Conservation (phyloP, 1,140 invertebrate genomes). For the Stenopsyche tienmushanensis region DNA sequence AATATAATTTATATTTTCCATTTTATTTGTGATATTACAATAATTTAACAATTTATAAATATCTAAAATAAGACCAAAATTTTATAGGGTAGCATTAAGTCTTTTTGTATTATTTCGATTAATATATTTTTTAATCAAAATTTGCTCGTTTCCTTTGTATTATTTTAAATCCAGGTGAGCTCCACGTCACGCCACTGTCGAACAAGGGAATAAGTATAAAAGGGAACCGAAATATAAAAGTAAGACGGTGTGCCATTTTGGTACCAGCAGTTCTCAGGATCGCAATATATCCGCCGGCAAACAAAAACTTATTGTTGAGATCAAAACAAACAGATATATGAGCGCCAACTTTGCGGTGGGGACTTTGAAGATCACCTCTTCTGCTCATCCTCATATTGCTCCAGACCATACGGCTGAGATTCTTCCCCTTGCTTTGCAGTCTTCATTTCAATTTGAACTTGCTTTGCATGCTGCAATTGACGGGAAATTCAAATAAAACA, state of each 20-base stretch:
- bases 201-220: background rate
- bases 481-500: no score
- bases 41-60: no score
- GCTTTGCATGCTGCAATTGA: background rate
- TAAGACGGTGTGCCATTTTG: constrained; percentile 19
- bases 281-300: constrained; percentile 42
- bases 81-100: no score
- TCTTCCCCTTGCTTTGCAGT: background rate
- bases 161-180: no score
- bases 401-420: background rate
- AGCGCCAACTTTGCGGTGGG: constrained; percentile 17
- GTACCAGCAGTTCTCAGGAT: constrained; percentile 32
- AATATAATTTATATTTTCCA: no score
- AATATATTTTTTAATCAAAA: no score
- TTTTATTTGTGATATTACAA: no score
- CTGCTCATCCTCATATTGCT: background rate
- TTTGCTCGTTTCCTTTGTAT: no score
- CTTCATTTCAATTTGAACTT: background rate
- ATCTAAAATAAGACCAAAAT: no score
- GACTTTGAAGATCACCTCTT: constrained; percentile 6
- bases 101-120: no score
- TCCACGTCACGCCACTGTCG: background rate
- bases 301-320: constrained; percentile 43
- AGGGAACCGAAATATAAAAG: constrained; percentile 30
- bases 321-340: constrained; percentile 42